These are phyloP conservation scores for Autographa pulchrina DNA, from an alignment of 2,888 invertebrate species.

Conservation along the genomic window DNA sequence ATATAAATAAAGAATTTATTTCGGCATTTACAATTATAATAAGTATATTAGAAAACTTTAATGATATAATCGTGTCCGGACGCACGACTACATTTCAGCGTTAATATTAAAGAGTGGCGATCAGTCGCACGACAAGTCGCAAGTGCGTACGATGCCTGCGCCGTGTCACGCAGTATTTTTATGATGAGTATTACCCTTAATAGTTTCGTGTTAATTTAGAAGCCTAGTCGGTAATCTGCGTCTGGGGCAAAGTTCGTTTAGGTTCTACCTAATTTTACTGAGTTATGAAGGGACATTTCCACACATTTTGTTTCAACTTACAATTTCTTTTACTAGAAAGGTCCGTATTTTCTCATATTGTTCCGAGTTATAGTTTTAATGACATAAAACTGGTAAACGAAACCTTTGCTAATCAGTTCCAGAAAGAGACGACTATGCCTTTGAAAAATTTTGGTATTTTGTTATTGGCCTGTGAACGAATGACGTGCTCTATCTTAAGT, in stretches of 20 bases:
- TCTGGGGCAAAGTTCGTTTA: constrained; percentile 23
- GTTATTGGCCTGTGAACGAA: too few relatives aligned
- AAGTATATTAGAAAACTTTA: constrained; percentile 10
- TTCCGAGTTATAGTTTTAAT: too few relatives aligned
- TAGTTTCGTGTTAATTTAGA: constrained; percentile 39
- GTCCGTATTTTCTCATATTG: too few relatives aligned
- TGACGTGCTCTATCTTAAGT: neutral
- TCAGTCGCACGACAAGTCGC: constrained; percentile 49
- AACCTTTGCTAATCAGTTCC: too few relatives aligned
- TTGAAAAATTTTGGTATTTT: too few relatives aligned
- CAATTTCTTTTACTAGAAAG: neutral
- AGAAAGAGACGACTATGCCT: too few relatives aligned
- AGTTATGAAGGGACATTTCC: neutral
- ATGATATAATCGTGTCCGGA: constrained; percentile 34
- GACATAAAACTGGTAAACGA: too few relatives aligned
- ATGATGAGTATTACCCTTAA: constrained; percentile 41
- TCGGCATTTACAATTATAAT: constrained; percentile 35
- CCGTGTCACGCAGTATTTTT: constrained; percentile 53
- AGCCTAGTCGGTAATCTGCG: constrained; percentile 26
- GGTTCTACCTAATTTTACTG: constrained; percentile 10
- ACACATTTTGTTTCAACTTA: neutral
- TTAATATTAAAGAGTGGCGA: constrained; percentile 27
- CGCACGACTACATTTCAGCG: constrained; percentile 41
- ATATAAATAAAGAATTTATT: neutral
- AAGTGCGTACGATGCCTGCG: constrained; percentile 24